Conservation (phyloP, 2,888 invertebrate species). For the Prosopocoilus inquinatus region DNA sequence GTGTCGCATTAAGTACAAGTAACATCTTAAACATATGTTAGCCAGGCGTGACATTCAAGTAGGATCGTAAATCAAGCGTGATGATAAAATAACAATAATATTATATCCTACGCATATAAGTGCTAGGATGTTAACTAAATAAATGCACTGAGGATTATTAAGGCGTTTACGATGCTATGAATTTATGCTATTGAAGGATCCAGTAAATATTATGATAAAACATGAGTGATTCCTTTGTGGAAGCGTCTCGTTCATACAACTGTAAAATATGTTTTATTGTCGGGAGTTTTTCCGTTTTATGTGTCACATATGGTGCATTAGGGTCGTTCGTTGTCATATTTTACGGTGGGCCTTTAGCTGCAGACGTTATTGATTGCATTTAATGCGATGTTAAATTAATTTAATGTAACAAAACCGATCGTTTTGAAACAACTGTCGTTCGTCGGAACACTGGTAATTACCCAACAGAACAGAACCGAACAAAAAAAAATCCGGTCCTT, state of each 20-base stretch:
- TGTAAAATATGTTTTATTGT: conserved; percentile 35
- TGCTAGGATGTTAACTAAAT: not conserved
- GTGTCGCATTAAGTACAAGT: not conserved
- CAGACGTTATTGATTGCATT: conserved; percentile 27
- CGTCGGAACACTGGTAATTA: not conserved
- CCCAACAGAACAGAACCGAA: conserved; percentile 1
- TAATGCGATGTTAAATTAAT: conserved; percentile 31
- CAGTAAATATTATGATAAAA: conserved; percentile 31
- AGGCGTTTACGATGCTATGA: conserved; percentile 19
- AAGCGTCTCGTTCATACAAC: conserved; percentile 25
- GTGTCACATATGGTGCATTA: conserved; percentile 28
- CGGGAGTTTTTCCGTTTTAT: conserved; percentile 28
- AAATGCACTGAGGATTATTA: conserved; percentile 12
- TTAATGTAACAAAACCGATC: conserved; percentile 11
- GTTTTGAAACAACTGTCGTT: not conserved
- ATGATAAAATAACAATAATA: conserved; percentile 5
- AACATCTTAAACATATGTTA: conserved; percentile 2
- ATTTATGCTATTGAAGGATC: conserved; percentile 12
- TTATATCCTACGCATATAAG: not conserved
- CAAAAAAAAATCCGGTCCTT: conserved; percentile 6
- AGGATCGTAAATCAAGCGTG: not conserved
- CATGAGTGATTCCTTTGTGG: conserved; percentile 31
- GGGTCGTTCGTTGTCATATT: conserved; percentile 26
- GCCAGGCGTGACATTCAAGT: not conserved
- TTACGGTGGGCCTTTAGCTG: conserved; percentile 21